These are phyloP conservation scores for Rhabdomys pumilio DNA, from an alignment of 2,797 vertebrate species.

Conservation along the genomic window DNA sequence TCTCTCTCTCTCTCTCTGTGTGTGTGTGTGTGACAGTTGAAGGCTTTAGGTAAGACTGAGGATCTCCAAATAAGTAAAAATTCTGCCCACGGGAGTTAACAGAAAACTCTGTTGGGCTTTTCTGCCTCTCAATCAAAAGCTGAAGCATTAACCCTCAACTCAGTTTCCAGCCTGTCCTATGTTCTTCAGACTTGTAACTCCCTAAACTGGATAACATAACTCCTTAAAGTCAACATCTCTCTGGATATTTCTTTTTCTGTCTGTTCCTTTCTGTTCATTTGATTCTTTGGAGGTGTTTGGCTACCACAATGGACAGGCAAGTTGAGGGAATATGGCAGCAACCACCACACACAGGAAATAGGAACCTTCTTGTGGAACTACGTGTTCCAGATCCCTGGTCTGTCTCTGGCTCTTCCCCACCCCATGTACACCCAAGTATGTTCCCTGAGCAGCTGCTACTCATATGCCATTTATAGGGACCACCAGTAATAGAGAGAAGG, in stretches of 20 bases:
- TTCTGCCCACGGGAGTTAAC: neutral
- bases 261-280: neutral
- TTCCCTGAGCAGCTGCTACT: neutral
- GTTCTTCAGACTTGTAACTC: neutral
- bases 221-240: neutral
- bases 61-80: neutral
- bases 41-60: constrained; percentile 18
- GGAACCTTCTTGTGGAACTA: neutral
- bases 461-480: neutral
- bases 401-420: neutral
- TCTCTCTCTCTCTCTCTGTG: neutral
- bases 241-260: neutral
- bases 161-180: neutral
- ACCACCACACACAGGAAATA: neutral
- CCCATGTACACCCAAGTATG: neutral
- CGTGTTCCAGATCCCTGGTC: neutral
- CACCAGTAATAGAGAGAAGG: neutral
- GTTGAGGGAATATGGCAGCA: neutral
- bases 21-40: neutral
- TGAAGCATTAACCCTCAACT: neutral
- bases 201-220: neutral
- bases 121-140: neutral
- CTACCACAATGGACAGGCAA: neutral
- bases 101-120: neutral
- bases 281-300: neutral